Evolutionary conservation across 2,113 vertebrate genomes (phyloP).

Genomic region (Callopanchax toddi): DNA sequence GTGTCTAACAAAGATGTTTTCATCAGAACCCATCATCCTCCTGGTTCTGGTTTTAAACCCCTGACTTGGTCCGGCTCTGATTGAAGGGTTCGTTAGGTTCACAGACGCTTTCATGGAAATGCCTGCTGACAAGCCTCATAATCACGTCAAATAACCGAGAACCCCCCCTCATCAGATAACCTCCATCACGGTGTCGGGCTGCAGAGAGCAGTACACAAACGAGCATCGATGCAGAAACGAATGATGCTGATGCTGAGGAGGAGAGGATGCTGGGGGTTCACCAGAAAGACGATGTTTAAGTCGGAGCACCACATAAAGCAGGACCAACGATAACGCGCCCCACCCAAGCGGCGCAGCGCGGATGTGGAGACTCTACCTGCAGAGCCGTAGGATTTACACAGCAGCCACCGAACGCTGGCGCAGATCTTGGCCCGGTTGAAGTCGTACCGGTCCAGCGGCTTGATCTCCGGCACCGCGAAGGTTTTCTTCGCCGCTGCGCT

Average conservation of each 20-base stretch:
- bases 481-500: conserved; percentile 82
- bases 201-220: neutral
- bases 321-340: conserved; percentile 51
- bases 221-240: neutral
- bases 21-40: no score
- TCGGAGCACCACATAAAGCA: conserved; percentile 7
- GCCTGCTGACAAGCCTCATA: conserved; percentile 15
- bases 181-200: neutral
- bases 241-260: conserved; percentile 12
- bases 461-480: conserved; percentile 88
- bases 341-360: conserved; percentile 53
- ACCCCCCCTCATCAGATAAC: neutral
- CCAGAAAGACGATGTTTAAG: neutral
- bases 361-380: conserved; percentile 77
- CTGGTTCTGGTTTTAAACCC: no score
- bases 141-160: neutral
- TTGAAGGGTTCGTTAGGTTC: conserved; percentile 61
- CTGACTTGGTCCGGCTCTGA: conserved; percentile 29
- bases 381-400: conserved; percentile 83
- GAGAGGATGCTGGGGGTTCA: conserved; percentile 9
- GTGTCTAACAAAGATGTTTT: no score
- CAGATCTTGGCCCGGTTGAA: conserved; percentile 84
- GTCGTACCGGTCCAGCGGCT: conserved; percentile 89
- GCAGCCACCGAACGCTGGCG: conserved; percentile 88
- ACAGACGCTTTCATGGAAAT: conserved; percentile 26